Base-by-base conservation (phyloP, 2,113 vertebrate species). In the Andinoacara biseriatus region DNA sequence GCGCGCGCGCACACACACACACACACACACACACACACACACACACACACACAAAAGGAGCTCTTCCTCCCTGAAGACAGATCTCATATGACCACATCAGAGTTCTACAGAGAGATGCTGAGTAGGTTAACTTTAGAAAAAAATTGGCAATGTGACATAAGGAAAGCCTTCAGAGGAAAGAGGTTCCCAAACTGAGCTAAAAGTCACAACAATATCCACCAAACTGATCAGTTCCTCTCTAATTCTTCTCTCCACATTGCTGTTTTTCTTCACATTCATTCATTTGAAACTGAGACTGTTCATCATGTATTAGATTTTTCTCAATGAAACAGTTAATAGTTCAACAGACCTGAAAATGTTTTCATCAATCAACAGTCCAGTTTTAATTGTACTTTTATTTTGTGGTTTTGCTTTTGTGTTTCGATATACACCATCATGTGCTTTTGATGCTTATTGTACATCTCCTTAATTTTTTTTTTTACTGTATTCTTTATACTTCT, bases 31-130 rank as follows among this genome's bases (percentile, higher is more conserved):
- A 11, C 38, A 58, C 58, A 65, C 60, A 57, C 61, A 46, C 13
- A 14, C n/a, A 14, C 43, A 58, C 49, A 74, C 56, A 58, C 67
- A 78, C 76, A 49, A 59, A 69, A 24, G 20, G 24, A 20, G 26
- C 3, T 82, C 74, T 72, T 88, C 69, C 57, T 79, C 43, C 63
- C 78, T 58, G 13, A 76, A 11, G 13, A 22, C 26, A 58, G 33
- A 89, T 83, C 86, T 56, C 85, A 89, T 85, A 79, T 1, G 22
- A 49, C 18, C 83, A 67, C 57, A 33, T 65, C 43, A 76, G 61
- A 38, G 33, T 43, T 87, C 49, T 76, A 54, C n/a, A 7, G 17
- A 56, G 43, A 35, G 29, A 74, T 35, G 49, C 49, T 33, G 49
- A 74, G 29, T 15, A n/a, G 20, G 10, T 54, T 33, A 54, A 31